A percentile compares a stretch with the other conserved stretches of the same genome.
Conservation (phyloP, 2,888 invertebrate genomes). For the Callimorpha dominula region DNA sequence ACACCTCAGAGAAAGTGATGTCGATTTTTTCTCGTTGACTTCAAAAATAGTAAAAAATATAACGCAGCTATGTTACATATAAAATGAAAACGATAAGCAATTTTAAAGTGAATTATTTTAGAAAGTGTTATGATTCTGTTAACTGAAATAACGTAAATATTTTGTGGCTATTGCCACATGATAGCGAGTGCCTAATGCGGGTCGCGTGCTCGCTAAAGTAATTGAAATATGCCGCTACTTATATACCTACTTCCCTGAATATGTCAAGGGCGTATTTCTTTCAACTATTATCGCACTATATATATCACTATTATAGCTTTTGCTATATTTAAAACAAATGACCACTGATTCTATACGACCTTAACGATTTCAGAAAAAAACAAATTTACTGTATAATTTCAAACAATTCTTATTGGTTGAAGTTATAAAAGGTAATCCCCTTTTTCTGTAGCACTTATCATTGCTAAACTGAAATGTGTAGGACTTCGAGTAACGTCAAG, state of each 20-base stretch:
- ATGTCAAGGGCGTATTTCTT: constrained; percentile 30
- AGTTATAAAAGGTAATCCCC: neutral
- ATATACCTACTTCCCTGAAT: constrained; percentile 24
- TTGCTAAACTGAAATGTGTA: neutral
- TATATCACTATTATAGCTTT: too few relatives aligned
- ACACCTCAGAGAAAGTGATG: neutral
- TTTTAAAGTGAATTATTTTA: neutral
- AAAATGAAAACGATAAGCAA: neutral
- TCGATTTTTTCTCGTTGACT: neutral
- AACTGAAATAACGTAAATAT: constrained; percentile 24
- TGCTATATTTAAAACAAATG: constrained; percentile 25
- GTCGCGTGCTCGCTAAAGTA: constrained; percentile 30
- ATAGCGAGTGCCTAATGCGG: constrained; percentile 23
- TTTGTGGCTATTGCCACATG: constrained; percentile 33
- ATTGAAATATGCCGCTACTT: constrained; percentile 44
- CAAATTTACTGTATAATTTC: constrained; percentile 22
- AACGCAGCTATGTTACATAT: neutral
- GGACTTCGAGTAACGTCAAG: neutral
- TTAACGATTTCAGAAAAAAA: constrained; percentile 10
- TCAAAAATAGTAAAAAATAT: neutral
- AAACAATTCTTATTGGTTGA: constrained; percentile 1
- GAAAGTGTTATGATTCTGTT: neutral
- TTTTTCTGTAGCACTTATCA: constrained; percentile 4
- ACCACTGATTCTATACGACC: constrained; percentile 3
- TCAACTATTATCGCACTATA: constrained; percentile 21